phyloP scores from a whole-genome alignment of 1,140 invertebrate genomes.

The Pentalonia nigronervosa region DNA sequence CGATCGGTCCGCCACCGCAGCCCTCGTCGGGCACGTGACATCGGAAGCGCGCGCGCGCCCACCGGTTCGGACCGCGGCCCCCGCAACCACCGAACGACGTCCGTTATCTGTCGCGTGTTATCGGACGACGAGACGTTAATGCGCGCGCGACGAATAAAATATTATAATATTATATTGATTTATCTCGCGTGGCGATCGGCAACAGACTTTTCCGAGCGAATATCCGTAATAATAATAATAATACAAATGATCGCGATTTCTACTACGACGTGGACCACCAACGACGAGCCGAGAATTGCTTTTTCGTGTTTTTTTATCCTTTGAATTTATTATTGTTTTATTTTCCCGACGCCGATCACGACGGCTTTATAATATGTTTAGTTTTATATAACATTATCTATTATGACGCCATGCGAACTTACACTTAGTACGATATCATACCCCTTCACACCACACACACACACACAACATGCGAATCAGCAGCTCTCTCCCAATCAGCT shows the following conservation, averaged over 20 bases:
- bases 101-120: constrained; percentile 39
- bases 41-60: neutral
- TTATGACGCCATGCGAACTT: too few species aligned
- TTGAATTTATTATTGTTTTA: neutral
- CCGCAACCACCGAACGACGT: neutral
- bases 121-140: neutral
- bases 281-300: neutral
- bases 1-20: neutral
- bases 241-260: neutral
- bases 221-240: neutral
- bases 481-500: too few species aligned
- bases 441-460: too few species aligned
- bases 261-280: neutral
- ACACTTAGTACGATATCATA: too few species aligned
- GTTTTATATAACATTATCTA: too few species aligned
- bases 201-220: neutral
- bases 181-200: neutral
- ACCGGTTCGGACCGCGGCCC: neutral
- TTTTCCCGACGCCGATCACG: too few species aligned
- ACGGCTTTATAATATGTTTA: too few species aligned
- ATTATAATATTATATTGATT: neutral
- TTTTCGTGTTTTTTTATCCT: neutral
- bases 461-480: too few species aligned
- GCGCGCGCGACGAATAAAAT: neutral
- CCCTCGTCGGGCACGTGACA: constrained; percentile 51